Percentiles rank a stretch among this genome's conserved stretches.
Conservation (phyloP, 2,113 vertebrate genomes). For the Pyxicephalus adspersus region DNA sequence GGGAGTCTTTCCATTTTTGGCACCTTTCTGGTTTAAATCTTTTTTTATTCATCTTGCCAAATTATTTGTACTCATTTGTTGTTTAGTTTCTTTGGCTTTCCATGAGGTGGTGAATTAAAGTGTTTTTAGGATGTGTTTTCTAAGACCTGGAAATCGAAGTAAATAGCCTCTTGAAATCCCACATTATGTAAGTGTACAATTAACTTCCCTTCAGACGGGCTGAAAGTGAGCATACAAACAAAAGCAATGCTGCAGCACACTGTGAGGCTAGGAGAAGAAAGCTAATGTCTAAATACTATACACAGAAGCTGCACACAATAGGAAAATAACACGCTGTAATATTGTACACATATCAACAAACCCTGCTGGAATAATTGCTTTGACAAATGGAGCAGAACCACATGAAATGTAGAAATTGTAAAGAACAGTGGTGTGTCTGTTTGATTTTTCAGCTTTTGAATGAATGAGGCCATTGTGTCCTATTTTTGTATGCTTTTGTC, state of each 20-base stretch:
- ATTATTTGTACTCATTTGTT: background rate
- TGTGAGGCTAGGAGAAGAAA: background rate
- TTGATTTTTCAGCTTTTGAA: conserved; percentile 3
- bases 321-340: conserved; percentile 24
- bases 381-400: conserved; percentile 13
- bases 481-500: conserved; percentile 3
- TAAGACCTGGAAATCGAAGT: background rate
- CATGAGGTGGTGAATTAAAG: background rate
- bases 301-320: background rate
- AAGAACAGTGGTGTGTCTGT: conserved; percentile 20
- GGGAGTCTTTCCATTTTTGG: too few species aligned
- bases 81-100: background rate
- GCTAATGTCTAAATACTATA: conserved; percentile 26
- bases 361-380: conserved; percentile 41
- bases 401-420: conserved; percentile 28
- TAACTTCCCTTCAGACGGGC: background rate
- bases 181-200: conserved; percentile 15
- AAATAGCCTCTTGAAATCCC: conserved; percentile 1
- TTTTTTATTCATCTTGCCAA: background rate
- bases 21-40: too few species aligned
- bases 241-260: conserved; percentile 24
- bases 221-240: conserved; percentile 29
- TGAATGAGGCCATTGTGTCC: conserved; percentile 17
- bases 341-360: conserved; percentile 35
- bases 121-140: background rate